Evolutionary conservation across 2,113 vertebrate species (phyloP).

Genomic region (Seriola rivoliana): DNA sequence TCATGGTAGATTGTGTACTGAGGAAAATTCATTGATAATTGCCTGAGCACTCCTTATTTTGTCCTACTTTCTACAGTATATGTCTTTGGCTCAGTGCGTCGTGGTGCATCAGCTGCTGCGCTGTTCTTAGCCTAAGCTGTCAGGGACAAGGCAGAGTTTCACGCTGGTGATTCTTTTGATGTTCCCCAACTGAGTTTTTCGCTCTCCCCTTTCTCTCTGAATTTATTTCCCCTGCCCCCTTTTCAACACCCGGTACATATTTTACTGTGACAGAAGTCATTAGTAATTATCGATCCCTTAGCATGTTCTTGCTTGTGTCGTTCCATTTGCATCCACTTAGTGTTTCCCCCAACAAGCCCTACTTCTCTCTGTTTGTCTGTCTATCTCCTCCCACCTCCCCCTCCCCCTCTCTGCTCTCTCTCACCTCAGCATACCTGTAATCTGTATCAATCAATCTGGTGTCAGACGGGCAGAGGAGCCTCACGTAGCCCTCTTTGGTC

Average conservation of each 20-base stretch:
- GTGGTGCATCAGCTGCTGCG: constrained; percentile 61
- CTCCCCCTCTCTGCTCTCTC: not conserved
- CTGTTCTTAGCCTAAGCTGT: constrained; percentile 77
- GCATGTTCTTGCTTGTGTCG: constrained; percentile 17
- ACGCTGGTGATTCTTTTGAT: constrained; percentile 73
- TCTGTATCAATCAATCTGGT: constrained; percentile 56
- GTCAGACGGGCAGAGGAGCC: constrained; percentile 40
- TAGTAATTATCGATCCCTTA: constrained; percentile 54
- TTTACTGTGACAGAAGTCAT: constrained; percentile 44
- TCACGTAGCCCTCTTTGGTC: constrained; percentile 31
- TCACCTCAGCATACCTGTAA: constrained; percentile 39
- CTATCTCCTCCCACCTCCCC: not conserved
- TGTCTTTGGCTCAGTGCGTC: constrained; percentile 58
- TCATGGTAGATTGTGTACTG: constrained; percentile 48
- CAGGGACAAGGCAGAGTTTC: constrained; percentile 72
- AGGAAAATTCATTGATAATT: constrained; percentile 66
- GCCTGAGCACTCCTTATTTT: constrained; percentile 54
- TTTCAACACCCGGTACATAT: constrained; percentile 6
- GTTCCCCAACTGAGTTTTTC: constrained; percentile 40
- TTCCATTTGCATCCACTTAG: constrained; percentile 45
- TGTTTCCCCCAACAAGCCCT: constrained; percentile 22
- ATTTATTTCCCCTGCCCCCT: constrained; percentile 18
- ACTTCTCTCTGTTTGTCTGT: not conserved
- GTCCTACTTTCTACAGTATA: constrained; percentile 67
- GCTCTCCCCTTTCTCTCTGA: constrained; percentile 10